Evolutionary conservation across 2,113 vertebrate genomes (phyloP), one percentile per base, ranked within the genome.

Genomic region (Atherinomorus stipes): DNA sequence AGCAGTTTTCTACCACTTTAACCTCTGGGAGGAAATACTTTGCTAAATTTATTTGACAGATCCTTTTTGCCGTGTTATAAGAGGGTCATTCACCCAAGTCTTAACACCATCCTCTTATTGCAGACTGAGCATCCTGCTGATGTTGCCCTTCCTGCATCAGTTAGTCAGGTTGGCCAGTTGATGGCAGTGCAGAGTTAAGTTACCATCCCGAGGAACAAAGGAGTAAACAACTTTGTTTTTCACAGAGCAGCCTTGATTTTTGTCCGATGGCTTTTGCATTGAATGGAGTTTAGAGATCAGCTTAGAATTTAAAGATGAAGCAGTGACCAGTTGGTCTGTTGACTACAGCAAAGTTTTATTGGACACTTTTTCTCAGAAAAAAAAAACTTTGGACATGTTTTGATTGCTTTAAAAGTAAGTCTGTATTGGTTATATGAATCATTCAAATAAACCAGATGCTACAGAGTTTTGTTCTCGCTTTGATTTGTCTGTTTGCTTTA

Each of bases 201-300:
- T 50, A 34, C 47, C n/a, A 13, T 57, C 53, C 49, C n/a, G 19
- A 22, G 21, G 71, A 88, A 89, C 84, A 87, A 87, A 90, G 78
- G 62, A 59, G 88, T 89, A 90, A 93, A 92, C 92, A 91, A 93
- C 81, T 89, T 89, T 83, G 82, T 88, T 91, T 89, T 89, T 86
- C 77, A 62, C 78, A 64, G 63, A 59, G 19, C 62, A 65, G 42
- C 58, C 72, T 71, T 75, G 65, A 45, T 31, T 79, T 74, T 23
- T 53, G 44, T 72, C 37, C n/a, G 4, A 26, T 12, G 22, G 11
- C 12, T 66, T 69, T 71, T 57, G 9, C 38, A 54, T 4, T 65
- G 38, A 61, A 49, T 18, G 44, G 44, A 47, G 44, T 19, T 6
- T 47, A 19, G 18, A 42, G 34, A 38, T 25, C 5, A 34, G 11